Base-by-base conservation (phyloP, 2,113 vertebrate species). In the Cryptomyrus ogoouensis region DNA sequence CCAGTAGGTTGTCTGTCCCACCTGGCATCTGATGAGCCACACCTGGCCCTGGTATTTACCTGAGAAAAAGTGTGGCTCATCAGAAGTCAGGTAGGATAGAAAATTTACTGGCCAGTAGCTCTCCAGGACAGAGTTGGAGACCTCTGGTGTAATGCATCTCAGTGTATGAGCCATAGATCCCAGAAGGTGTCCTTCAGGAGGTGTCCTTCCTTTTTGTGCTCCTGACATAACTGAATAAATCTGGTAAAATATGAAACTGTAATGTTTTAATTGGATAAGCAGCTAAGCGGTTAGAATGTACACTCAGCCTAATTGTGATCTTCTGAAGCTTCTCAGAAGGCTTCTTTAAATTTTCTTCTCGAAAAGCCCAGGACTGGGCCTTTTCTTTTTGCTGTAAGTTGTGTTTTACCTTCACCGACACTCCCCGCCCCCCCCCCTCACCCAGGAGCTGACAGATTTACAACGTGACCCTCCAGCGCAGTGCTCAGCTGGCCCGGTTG, bases 401-500 rank as follows among this genome's bases (percentile, higher is more conserved):
- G 62, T 66, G n/a, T 66, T 70, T 70, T 31, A 12, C 62, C n/a
- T 70, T 70, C 62, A 70, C 62, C 2, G 3, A 10, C 62, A 13
- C 2, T 31, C 3, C n/a, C 50, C 19, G 1, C 85, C 15, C n/a
- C 6, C 10, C 42, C 4, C 31, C 93, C 93, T 92, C 27, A 89
- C 93, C 53, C 90, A 96, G 97, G 97, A 97, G 13, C 92, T 97
- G 58, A 96, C 95, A 92, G 96, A 97, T 87, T 93, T 97, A 90
- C 97, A 98, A 90, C 96, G 96, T 74, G 98, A 99, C 88, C 98
- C 98, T 31, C 98, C 98, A 0, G 97, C 97, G 87, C 98, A 98
- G 93, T 98, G 98, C 91, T 99, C 98, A 5, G 98, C 98, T 0
- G 98, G 98, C 91, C 98, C 98, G 46, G 97, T 98, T 83, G 97